phyloP scores from a whole-genome alignment of 2,888 invertebrate genomes.

The Oscheius sp. region DNA sequence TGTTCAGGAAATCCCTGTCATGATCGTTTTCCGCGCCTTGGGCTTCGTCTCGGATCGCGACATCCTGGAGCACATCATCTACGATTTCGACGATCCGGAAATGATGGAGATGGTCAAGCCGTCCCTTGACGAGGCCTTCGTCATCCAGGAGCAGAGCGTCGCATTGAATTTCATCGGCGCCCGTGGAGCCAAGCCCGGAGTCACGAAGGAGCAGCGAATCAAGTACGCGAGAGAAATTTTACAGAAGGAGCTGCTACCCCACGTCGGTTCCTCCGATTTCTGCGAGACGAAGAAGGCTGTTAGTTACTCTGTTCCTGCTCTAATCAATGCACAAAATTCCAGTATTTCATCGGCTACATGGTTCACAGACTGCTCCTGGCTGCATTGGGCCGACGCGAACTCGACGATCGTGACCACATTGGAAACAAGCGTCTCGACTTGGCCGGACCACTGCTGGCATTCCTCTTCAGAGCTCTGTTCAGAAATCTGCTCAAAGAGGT shows the following conservation, averaged over 20 bases:
- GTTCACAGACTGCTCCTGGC: slow-evolving; percentile 94
- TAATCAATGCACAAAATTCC: slow-evolving; percentile 22
- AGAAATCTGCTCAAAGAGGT: slow-evolving; percentile 71
- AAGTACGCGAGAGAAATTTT: slow-evolving; percentile 99
- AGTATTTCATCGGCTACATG: slow-evolving; percentile 84
- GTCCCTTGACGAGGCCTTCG: slow-evolving; percentile 97
- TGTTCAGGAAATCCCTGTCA: slow-evolving; percentile 93
- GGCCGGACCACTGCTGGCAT: slow-evolving; percentile 95
- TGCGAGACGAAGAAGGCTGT: slow-evolving; percentile 98
- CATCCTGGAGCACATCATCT: slow-evolving; percentile 98
- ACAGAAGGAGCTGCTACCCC: slow-evolving; percentile 99
- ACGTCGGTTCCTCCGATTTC: slow-evolving; percentile 98
- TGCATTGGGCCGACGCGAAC: slow-evolving; percentile 91
- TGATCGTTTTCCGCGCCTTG: slow-evolving; percentile 98
- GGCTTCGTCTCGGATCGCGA: slow-evolving; percentile 99
- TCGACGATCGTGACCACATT: slow-evolving; percentile 99
- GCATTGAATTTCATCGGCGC: slow-evolving; percentile 98
- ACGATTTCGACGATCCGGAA: slow-evolving; percentile 99
- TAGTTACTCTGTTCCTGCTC: slow-evolving; percentile 11
- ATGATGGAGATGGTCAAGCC: slow-evolving; percentile 99
- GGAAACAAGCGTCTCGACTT: slow-evolving; percentile 97
- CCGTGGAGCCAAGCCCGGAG: slow-evolving; percentile 95
- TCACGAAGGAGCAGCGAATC: slow-evolving; percentile 97
- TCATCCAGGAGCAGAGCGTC: slow-evolving; percentile 96
- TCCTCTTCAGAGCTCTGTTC: slow-evolving; percentile 88